phyloP scores from a whole-genome alignment of 2,888 invertebrate species.

The Lordiphosa andalusiaca region DNA sequence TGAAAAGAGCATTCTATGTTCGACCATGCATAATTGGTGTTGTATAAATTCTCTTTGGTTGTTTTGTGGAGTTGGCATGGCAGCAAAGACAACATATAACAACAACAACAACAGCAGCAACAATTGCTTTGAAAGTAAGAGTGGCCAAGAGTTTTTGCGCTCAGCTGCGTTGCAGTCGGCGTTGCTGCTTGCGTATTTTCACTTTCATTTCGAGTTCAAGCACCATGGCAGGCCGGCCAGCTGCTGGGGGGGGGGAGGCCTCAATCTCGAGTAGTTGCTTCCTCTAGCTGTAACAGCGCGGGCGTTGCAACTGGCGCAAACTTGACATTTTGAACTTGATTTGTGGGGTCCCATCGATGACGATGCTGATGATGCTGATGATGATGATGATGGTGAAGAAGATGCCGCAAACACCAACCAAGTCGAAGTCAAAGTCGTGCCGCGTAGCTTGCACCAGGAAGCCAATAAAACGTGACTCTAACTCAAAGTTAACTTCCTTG shows the following conservation, averaged over 20 bases:
- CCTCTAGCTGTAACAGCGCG: constrained; percentile 12
- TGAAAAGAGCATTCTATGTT: constrained; percentile 18
- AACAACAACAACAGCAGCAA: constrained; percentile 27
- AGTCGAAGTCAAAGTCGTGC: no score
- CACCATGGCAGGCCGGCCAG: constrained; percentile 56
- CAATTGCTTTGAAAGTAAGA: constrained; percentile 65
- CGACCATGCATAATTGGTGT: constrained; percentile 5
- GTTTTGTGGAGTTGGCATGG: constrained; percentile 30
- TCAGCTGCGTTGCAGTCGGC: constrained; percentile 40
- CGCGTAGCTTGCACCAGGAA: constrained; percentile 37
- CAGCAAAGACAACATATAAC: constrained; percentile 29
- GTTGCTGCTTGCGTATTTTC: constrained; percentile 61
- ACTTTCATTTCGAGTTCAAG: constrained; percentile 77
- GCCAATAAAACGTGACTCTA: constrained; percentile 49
- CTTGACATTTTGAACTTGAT: constrained; percentile 74
- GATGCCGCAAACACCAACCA: neutral
- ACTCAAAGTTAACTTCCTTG: constrained; percentile 30
- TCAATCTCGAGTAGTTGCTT: constrained; percentile 19
- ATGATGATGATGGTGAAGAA: constrained; percentile 21
- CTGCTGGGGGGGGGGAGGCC: constrained; percentile 9
- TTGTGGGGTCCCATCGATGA: constrained; percentile 7
- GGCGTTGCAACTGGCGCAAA: constrained; percentile 34
- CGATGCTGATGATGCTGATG: no score
- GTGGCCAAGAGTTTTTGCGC: constrained; percentile 41
- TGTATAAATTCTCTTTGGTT: constrained; percentile 27